phyloP scores from a whole-genome alignment of 2,797 vertebrate genomes.

The Acipenser ruthenus region DNA sequence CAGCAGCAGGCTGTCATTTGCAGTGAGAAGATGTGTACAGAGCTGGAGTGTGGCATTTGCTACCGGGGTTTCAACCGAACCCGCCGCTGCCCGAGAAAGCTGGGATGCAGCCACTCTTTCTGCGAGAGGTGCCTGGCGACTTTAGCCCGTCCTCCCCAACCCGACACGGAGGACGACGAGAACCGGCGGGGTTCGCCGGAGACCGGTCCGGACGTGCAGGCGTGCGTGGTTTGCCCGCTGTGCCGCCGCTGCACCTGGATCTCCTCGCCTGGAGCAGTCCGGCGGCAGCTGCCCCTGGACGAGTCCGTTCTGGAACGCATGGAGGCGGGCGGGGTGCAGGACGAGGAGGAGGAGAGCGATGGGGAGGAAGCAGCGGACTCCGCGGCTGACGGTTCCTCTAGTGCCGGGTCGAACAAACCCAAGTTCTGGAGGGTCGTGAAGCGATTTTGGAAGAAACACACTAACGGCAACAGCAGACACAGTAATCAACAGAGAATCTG shows the following conservation, averaged over 20 bases:
- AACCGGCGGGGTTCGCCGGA: neutral
- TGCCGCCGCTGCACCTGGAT: conserved; percentile 46
- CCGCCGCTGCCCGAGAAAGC: conserved; percentile 52
- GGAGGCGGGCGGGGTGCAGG: conserved; percentile 21
- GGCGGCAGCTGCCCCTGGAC: conserved; percentile 43
- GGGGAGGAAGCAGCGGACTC: conserved; percentile 3
- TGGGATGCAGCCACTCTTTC: conserved; percentile 56
- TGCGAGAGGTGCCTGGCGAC: conserved; percentile 53
- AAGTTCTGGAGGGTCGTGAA: conserved; percentile 31
- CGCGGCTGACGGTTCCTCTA: neutral
- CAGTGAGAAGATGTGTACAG: conserved; percentile 39
- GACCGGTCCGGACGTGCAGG: neutral
- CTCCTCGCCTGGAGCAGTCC: conserved; percentile 16
- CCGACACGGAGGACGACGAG: neutral
- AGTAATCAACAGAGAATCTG: conserved; percentile 11
- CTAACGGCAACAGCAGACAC: conserved; percentile 12
- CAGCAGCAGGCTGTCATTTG: too few species aligned
- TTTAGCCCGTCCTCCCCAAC: conserved; percentile 8
- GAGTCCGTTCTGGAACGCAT: conserved; percentile 41
- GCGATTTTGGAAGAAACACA: conserved; percentile 23
- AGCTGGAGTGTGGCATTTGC: conserved; percentile 72
- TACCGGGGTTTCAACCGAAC: conserved; percentile 56
- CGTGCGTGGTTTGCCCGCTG: conserved; percentile 46
- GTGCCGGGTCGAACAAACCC: conserved; percentile 17
- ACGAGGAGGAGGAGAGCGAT: conserved; percentile 11